Base-by-base conservation (phyloP, 35 echinoderm and acorn worm genomes). In the Apostichopus californicus region DNA sequence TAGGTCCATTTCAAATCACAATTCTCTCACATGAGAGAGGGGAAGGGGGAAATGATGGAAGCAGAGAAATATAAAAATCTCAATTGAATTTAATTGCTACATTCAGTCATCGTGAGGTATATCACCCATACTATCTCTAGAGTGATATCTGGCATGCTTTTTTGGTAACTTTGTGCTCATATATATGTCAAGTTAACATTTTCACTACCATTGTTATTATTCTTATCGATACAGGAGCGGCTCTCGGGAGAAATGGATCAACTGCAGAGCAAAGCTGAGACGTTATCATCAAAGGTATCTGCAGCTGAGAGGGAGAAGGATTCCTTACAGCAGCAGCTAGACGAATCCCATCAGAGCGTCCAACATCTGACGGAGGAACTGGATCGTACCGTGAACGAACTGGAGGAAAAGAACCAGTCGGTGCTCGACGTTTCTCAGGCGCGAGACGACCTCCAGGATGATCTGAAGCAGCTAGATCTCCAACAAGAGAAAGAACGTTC, bases 401-500 rank as follows among this genome's bases (percentile, higher is more conserved):
- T 87, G 15, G 83, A 87, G 8, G 80, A 96, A 5, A 93, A 77
- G 20, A 81, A 91, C 73, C 78, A 70, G 7, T 93, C 73, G 11
- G 18, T 96, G 15, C 68, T 86, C 14, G 95, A 96, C 26, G 85
- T 93, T 11, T 85, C 78, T 71, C 79, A 68, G 11, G 53, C 87
- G 23, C 86, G 53, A 46, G 54, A 77, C 63, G 55, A 77, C 14
- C 85, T 93, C 52, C 26, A 93, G 20, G 57, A 77, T 14, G 95
- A 93, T 34, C 57, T 96, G 5, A 81, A 90, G 3, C 86, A 90
- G 68, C 88, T 95, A 1, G 92, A 96, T 65, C 54, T 90, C 17
- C 92, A 96, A 68, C 95, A 96, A 56, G 57, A 87, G 57, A 56
- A 92, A 70, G 95, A 88, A 65, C 55, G 86, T 1, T 57, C 63